Percentiles rank a stretch among this genome's conserved stretches.
phyloP scores from a whole-genome alignment of 1,140 invertebrate genomes.

The Zaprionus inermis region DNA sequence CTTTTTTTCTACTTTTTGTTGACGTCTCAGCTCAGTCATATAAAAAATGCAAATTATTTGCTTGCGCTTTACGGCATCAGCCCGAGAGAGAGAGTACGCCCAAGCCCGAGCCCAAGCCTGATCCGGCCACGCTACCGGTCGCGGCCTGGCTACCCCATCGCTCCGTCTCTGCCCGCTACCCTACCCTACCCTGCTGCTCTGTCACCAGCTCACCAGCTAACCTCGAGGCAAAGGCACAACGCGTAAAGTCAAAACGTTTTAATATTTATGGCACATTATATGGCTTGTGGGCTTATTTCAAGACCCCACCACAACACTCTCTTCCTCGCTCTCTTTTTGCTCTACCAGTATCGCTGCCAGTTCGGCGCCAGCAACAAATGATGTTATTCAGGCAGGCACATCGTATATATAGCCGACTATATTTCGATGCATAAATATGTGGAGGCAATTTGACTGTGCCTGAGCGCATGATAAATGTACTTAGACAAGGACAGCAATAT shows the following conservation, averaged over 20 bases:
- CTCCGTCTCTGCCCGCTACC: background rate
- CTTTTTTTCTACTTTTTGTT: constrained; percentile 42
- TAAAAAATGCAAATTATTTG: constrained; percentile 83
- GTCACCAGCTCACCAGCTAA: background rate
- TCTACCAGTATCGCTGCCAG: background rate
- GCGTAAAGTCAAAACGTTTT: constrained; percentile 82
- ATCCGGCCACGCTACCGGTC: constrained; percentile 8
- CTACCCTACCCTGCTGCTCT: background rate
- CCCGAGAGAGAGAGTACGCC: constrained; percentile 10
- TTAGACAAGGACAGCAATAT: constrained; percentile 50
- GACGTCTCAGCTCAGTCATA: constrained; percentile 63
- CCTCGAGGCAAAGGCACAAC: constrained; percentile 35
- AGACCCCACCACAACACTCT: constrained; percentile 3
- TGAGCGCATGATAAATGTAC: constrained; percentile 51
- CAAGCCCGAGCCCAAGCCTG: constrained; percentile 25
- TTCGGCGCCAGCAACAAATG: constrained; percentile 26
- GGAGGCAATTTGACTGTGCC: constrained; percentile 42
- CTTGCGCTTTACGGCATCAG: constrained; percentile 59
- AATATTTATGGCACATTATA: constrained; percentile 83
- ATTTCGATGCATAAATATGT: constrained; percentile 17
- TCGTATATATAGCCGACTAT: constrained; percentile 8
- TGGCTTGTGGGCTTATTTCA: constrained; percentile 78
- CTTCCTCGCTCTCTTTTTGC: too few relatives aligned
- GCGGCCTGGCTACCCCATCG: background rate
- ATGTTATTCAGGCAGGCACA: constrained; percentile 16